phyloP scores from a whole-genome alignment of 2,113 vertebrate species.

The Antigone vipio region DNA sequence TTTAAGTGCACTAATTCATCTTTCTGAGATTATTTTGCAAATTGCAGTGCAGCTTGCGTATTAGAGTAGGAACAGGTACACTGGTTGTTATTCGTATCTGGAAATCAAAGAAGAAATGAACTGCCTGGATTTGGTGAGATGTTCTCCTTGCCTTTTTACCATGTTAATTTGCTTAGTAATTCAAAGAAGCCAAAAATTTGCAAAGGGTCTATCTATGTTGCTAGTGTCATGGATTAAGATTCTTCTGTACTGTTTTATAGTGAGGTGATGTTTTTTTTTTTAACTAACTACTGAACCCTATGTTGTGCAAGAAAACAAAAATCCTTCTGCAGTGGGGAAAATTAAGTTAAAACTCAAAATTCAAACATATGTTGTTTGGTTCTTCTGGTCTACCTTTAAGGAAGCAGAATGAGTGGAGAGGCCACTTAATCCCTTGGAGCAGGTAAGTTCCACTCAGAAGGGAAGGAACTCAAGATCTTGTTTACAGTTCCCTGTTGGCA shows the following conservation, averaged over 20 bases:
- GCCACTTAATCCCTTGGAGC: slow-evolving; percentile 30
- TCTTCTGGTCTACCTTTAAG: slow-evolving; percentile 28
- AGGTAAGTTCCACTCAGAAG: slow-evolving; percentile 45
- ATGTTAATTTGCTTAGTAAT: background rate
- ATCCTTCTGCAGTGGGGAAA: background rate
- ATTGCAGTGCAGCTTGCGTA: background rate
- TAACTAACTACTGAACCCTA: background rate
- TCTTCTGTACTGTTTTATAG: background rate
- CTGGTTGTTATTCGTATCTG: background rate
- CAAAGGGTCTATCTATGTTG: background rate
- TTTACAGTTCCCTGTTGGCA: slow-evolving; percentile 26
- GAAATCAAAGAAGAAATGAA: background rate
- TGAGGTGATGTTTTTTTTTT: background rate
- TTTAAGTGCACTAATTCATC: background rate
- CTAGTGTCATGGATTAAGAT: background rate
- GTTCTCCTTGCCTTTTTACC: background rate
- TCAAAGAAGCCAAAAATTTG: slow-evolving; percentile 27
- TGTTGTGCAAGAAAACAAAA: background rate
- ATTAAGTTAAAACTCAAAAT: slow-evolving; percentile 15
- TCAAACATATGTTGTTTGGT: slow-evolving; percentile 28
- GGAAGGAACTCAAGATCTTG: slow-evolving; percentile 52
- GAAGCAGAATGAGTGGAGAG: slow-evolving; percentile 21
- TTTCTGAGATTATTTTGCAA: background rate
- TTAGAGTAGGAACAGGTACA: background rate
- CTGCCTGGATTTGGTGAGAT: background rate